Conservation (phyloP, 2,888 invertebrate genomes). For the Drosophila borborema region DNA sequence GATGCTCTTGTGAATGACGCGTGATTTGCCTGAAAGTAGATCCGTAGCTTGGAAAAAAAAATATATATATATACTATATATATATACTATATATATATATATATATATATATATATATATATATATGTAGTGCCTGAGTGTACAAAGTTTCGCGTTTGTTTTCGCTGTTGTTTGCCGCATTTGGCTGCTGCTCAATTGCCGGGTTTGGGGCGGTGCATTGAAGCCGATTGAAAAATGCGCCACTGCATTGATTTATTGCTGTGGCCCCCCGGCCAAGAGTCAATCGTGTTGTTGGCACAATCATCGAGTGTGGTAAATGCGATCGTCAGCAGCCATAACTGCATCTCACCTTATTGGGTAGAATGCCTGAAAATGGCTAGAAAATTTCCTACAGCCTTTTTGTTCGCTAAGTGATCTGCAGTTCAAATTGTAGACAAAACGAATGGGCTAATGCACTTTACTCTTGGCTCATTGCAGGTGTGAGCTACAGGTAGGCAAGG, state of each 20-base stretch:
- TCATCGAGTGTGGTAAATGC: conserved; percentile 41
- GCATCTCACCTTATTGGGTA: conserved; percentile 50
- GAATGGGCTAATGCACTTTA: conserved; percentile 4
- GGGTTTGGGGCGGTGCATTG: conserved; percentile 24
- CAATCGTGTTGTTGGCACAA: conserved; percentile 54
- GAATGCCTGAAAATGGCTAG: conserved; percentile 59
- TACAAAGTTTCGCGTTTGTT: conserved; percentile 54
- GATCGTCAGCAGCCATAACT: conserved; percentile 34
- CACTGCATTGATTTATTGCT: conserved; percentile 67
- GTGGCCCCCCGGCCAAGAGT: conserved; percentile 64
- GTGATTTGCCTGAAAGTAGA: conserved; percentile 37
- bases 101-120: background rate
- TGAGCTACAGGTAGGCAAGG: background rate
- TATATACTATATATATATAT: background rate
- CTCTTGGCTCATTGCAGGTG: background rate
- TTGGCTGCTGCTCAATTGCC: conserved; percentile 53
- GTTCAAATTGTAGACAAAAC: conserved; percentile 5
- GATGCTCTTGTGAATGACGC: conserved; percentile 43
- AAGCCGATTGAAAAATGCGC: conserved; percentile 36
- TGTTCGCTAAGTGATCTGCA: conserved; percentile 36
- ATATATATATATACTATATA: too few species aligned
- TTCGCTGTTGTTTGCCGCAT: conserved; percentile 55
- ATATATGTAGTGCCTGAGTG: background rate
- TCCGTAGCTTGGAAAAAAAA: conserved; percentile 16
- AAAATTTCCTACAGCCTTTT: conserved; percentile 59